Base-by-base conservation (phyloP, 2,888 invertebrate species). In the Blastobasis adustella region DNA sequence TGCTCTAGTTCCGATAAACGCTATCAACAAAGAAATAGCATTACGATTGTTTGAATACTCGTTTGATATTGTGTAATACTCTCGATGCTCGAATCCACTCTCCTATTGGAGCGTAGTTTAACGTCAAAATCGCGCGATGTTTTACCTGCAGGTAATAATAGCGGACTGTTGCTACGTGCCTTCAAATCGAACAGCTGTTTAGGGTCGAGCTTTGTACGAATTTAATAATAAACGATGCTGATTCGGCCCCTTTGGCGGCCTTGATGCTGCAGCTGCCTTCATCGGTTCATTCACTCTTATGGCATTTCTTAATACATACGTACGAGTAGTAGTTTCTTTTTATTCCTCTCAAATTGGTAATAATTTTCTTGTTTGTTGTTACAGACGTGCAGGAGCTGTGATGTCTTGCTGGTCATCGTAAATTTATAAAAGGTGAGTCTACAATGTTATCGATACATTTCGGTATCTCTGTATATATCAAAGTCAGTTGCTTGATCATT, bases 331-430 rank as follows among this genome's bases (percentile, higher is more conserved):
- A 4, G 10, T n/a, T 45, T 4, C 6, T n/a, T 45, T 45, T 6
- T 6, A 3, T 3, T 23, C 6, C 9, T 10, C 10, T 45, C 10
- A 45, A 6, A 6, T 45, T 45, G 10, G 45, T 10, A 10, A 8
- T 8, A 46, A 7, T 23, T 53, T 54, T 38, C 52, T 63, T 62
- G 63, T 58, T 23, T 23, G 61, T 82, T 83, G 76, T 84, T 85
- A 51, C 82, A 86, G 87, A 71, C 74, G 87, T 86, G 87, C 87
- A 85, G 69, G 71, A 70, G 70, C 70, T 76, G 83, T 77, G 74
- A 86, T 85, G 85, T 70, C 72, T 68, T 67, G 67, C 60, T 66
- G 71, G 73, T 69, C 74, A 73, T 76, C 71, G 70, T 71, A 71
- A 70, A 66, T 64, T 59, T 60, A 65, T 65, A 67, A 69, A 73